Base-by-base conservation (phyloP, 2,113 vertebrate genomes). In the Blennius ocellaris region DNA sequence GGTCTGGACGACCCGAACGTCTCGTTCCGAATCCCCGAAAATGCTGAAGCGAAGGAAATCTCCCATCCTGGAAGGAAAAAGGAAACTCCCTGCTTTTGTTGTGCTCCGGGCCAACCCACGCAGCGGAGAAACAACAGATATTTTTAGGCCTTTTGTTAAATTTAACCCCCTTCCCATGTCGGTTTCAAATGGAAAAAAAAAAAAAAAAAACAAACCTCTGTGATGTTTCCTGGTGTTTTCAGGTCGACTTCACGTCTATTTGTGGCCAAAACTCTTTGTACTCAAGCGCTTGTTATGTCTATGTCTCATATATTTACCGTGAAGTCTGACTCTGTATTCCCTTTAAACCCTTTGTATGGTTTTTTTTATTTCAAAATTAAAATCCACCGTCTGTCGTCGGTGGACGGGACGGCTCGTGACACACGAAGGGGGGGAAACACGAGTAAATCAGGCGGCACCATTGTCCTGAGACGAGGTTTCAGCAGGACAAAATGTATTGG, bases 41-140 rank as follows among this genome's bases (percentile, higher is more conserved):
- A 57, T 39, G 37, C 61, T 47, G 57, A 52, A 52, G 76, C 15
- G 54, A 86, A 86, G 85, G 80, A 86, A 88, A 87, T 82, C 73
- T 83, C 76, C 68, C 17, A 67, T 88, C 83, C 88, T 86, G 73
- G 55, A 73, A 73, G 53, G 10, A 70, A 30, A 30, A 50, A 88
- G 89, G 89, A 89, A 90, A 90, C 86, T 90, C 90, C 89, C 89
- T 39, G 52, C 73, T 81, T 73, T 70, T 87, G 73, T 90, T 86
- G 63, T 76, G 62, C 62, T 50, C 41, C 6, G 40, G 40, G 49
- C 55, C 53, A 45, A 36, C 80, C 90, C 83, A 81, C 82, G 76
- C 86, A 86, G 57, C 50, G 56, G 70, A 79, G 48, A 76, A 89
- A 89, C 84, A 87, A 87, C 49, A 38, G 81, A 68, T 92, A 89